Conservation (phyloP, 2,888 invertebrate species). For the Nomada lathburiana region DNA sequence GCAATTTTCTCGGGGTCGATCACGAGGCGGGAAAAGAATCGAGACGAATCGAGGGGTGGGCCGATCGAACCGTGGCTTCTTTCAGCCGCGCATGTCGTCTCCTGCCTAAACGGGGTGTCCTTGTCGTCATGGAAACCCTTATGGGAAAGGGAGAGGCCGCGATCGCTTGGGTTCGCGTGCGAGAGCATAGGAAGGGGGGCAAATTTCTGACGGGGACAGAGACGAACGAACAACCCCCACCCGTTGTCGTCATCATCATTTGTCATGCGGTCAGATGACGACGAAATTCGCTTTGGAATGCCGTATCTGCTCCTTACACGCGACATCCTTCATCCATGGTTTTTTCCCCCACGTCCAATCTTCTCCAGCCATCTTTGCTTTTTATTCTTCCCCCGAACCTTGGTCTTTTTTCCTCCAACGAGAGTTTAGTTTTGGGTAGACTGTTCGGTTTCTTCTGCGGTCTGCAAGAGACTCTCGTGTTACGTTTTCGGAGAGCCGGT, state of each 20-base stretch:
- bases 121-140: slow-evolving; percentile 78
- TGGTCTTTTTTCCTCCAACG: too few relatives aligned
- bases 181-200: neutral
- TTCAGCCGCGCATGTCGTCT: slow-evolving; percentile 72
- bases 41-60: slow-evolving; percentile 65
- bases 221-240: neutral
- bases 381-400: too few relatives aligned
- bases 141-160: slow-evolving; percentile 29
- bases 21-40: slow-evolving; percentile 66
- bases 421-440: too few relatives aligned
- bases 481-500: too few relatives aligned
- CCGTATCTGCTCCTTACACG: slow-evolving; percentile 27
- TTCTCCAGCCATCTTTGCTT: neutral
- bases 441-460: neutral
- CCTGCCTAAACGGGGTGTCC: slow-evolving; percentile 75
- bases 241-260: slow-evolving; percentile 59
- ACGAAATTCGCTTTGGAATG: slow-evolving; percentile 42
- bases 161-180: slow-evolving; percentile 10
- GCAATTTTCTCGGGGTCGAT: slow-evolving; percentile 43
- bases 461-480: too few relatives aligned
- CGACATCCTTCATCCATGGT: slow-evolving; percentile 36
- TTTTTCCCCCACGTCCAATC: neutral
- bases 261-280: slow-evolving; percentile 51
- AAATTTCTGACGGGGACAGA: neutral
- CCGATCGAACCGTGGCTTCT: slow-evolving; percentile 71